A percentile compares a stretch with the other conserved stretches of the same genome.
Conservation (phyloP, 2,113 vertebrate species). For the Halcyon senegalensis region DNA sequence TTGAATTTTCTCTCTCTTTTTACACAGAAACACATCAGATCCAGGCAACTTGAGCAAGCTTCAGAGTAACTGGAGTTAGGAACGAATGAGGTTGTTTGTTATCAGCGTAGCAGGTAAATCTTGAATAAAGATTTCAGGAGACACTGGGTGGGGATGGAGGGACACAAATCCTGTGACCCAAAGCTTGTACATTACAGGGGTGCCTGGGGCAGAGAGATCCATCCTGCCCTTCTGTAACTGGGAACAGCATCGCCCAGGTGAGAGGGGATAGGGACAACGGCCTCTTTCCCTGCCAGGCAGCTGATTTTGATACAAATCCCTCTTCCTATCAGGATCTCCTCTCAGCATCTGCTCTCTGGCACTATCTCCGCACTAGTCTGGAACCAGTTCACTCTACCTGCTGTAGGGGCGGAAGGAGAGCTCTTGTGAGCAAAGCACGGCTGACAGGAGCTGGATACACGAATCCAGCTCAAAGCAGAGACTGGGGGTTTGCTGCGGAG, state of each 20-base stretch:
- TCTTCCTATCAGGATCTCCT: background rate
- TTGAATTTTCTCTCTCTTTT: background rate
- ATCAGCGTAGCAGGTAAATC: background rate
- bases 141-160: accelerated
- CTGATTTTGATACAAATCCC: background rate
- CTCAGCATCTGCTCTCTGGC: background rate
- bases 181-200: background rate
- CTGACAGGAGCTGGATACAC: accelerated
- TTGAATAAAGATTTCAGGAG: background rate
- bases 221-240: background rate
- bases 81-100: background rate
- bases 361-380: background rate
- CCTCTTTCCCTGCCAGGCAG: background rate
- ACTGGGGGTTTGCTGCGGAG: background rate
- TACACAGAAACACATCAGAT: background rate
- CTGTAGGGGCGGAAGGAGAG: background rate
- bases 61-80: background rate
- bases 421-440: background rate
- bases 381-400: background rate
- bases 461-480: background rate
- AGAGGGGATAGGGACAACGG: background rate
- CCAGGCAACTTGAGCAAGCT: background rate
- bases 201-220: background rate
- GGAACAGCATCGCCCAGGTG: background rate
- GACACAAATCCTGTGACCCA: background rate